Conservation (phyloP, 2,113 vertebrate species). For the Rallus limicola region DNA sequence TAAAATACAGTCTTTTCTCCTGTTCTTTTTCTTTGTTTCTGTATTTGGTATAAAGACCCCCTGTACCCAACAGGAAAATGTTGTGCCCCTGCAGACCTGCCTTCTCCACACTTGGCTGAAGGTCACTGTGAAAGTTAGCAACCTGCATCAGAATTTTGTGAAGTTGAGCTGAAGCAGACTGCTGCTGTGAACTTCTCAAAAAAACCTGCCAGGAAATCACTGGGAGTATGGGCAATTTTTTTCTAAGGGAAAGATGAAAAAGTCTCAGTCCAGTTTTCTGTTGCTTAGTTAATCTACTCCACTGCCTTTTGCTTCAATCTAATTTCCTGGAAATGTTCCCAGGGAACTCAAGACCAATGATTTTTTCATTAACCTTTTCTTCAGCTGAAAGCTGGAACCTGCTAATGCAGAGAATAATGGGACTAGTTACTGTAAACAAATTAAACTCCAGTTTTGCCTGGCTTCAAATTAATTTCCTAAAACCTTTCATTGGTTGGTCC, state of each 20-base stretch:
- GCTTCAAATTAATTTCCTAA: background rate
- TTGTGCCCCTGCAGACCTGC: background rate
- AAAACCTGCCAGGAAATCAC: background rate
- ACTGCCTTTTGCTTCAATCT: background rate
- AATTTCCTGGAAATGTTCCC: slow-evolving; percentile 36
- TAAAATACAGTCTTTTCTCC: background rate
- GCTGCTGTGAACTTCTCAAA: background rate
- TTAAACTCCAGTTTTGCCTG: background rate
- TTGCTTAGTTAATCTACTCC: background rate
- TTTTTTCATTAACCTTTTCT: slow-evolving; percentile 30
- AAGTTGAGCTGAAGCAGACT: background rate
- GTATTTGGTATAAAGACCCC: background rate
- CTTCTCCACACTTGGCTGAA: background rate
- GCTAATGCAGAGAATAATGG: slow-evolving; percentile 5
- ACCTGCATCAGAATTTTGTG: background rate
- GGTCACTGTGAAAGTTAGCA: background rate
- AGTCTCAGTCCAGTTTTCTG: background rate
- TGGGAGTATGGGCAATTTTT: background rate
- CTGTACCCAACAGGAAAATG: background rate
- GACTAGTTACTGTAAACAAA: background rate
- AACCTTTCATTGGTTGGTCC: background rate
- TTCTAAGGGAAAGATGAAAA: background rate
- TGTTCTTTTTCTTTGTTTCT: background rate
- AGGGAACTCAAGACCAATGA: background rate
- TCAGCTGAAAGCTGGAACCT: background rate